A percentile compares a stretch with the other conserved stretches of the same genome.
Conservation (phyloP, 2,113 vertebrate species). For the Geococcyx californianus region DNA sequence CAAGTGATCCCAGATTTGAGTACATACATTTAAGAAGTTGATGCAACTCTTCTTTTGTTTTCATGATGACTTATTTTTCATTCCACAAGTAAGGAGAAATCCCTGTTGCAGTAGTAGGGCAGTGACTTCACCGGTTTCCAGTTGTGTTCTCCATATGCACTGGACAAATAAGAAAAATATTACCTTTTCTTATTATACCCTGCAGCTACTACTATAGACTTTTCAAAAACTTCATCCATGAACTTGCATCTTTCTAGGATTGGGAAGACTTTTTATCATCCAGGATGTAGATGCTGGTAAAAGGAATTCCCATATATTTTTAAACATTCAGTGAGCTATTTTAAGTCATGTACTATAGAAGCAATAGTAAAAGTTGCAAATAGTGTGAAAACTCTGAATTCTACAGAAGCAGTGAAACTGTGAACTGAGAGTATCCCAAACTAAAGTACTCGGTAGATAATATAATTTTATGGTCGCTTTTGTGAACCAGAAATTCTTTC, state of each 20-base stretch:
- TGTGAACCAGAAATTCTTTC: constrained; percentile 55
- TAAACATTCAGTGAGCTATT: neutral
- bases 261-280: neutral
- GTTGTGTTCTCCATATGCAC: neutral
- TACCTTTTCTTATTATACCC: neutral
- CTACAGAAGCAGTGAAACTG: constrained; percentile 12
- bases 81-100: neutral
- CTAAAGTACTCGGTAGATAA: neutral
- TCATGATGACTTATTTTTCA: neutral
- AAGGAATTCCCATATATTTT: neutral
- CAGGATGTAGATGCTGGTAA: neutral
- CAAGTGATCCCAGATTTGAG: neutral
- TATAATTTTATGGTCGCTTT: constrained; percentile 45
- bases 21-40: neutral
- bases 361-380: neutral
- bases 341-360: neutral
- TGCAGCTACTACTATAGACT: neutral
- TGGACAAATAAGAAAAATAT: neutral
- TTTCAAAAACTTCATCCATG: neutral
- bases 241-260: neutral
- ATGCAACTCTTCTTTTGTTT: neutral
- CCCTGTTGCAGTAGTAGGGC: neutral
- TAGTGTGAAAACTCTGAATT: neutral
- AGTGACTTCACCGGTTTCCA: neutral
- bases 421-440: neutral